These are phyloP conservation scores for Lepus americanus DNA, from an alignment of 2,113 vertebrate species.

Conservation along the genomic window DNA sequence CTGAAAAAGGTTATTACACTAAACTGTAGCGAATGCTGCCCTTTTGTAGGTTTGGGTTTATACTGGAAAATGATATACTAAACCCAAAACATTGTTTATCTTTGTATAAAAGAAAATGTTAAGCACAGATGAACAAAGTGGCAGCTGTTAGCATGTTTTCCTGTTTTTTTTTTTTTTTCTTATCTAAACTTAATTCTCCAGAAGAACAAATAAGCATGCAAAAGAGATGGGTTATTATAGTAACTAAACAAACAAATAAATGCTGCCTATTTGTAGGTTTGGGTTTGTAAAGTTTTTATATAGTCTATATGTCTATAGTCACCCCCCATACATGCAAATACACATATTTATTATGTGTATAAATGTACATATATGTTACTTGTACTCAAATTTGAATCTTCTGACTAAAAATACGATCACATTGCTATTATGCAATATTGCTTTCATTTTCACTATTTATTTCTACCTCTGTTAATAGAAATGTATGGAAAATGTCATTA, in stretches of 20 bases:
- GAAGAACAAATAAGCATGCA: slow-evolving; percentile 11
- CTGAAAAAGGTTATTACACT: slow-evolving; percentile 35
- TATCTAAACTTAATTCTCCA: slow-evolving; percentile 30
- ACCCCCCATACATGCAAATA: background rate
- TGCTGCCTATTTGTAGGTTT: slow-evolving; percentile 22
- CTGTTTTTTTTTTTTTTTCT: background rate
- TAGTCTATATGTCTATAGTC: background rate
- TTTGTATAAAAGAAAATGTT: slow-evolving; percentile 50
- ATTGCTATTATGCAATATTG: background rate
- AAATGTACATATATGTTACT: background rate
- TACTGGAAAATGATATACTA: slow-evolving; percentile 41
- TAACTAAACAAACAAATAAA: slow-evolving; percentile 25
- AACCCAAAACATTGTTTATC: slow-evolving; percentile 30
- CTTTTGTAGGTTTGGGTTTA: slow-evolving; percentile 61
- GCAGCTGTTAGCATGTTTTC: slow-evolving; percentile 43
- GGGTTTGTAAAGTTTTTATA: background rate
- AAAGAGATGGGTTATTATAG: slow-evolving; percentile 19
- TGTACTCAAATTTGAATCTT: background rate
- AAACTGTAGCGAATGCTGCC: background rate
- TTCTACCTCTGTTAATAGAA: slow-evolving; percentile 50
- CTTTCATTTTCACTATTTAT: slow-evolving; percentile 40
- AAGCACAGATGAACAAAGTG: slow-evolving; percentile 7
- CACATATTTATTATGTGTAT: background rate
- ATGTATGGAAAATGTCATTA: background rate
- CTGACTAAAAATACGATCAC: background rate